Percentiles rank a stretch among this genome's conserved stretches.
Evolutionary conservation across 2,888 invertebrate species (phyloP).

Genomic region (Hoplodrina ambigua): DNA sequence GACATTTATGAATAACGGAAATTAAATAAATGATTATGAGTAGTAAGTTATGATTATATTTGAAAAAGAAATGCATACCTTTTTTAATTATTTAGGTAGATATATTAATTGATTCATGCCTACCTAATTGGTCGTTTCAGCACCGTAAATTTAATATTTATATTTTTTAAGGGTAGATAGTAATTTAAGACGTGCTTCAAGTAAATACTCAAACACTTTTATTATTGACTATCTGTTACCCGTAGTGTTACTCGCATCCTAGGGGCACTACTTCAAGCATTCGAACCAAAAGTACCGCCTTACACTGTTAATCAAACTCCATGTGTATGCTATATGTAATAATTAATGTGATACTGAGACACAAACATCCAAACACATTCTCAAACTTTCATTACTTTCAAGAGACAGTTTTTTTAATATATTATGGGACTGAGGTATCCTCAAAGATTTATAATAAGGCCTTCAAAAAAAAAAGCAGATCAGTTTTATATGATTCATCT

Average conservation of each 20-base stretch:
- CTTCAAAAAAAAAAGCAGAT: not conserved
- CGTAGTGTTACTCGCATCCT: not conserved
- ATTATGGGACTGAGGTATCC: not conserved
- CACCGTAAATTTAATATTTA: not conserved
- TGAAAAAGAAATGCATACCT: not conserved
- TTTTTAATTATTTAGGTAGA: not conserved
- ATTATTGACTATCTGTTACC: not conserved
- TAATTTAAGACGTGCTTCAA: conserved; percentile 6
- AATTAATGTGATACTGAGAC: not conserved
- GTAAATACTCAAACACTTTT: conserved; percentile 2
- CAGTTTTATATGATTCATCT: conserved; percentile 26
- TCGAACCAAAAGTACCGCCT: not conserved
- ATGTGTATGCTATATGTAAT: not conserved
- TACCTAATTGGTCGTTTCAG: conserved; percentile 12
- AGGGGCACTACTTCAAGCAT: not conserved
- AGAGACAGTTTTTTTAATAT: not conserved
- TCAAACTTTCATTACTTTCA: too few relatives aligned
- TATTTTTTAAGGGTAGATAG: not conserved
- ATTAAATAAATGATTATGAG: not conserved
- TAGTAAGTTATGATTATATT: not conserved
- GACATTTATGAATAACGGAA: not conserved
- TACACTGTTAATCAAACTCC: not conserved
- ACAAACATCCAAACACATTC: too few relatives aligned
- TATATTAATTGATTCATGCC: conserved; percentile 1
- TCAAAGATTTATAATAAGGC: too few relatives aligned